Evolutionary conservation across 2,113 vertebrate genomes (phyloP), one percentile per base, ranked within the genome.

Genomic region (Megaceryle torquata): DNA sequence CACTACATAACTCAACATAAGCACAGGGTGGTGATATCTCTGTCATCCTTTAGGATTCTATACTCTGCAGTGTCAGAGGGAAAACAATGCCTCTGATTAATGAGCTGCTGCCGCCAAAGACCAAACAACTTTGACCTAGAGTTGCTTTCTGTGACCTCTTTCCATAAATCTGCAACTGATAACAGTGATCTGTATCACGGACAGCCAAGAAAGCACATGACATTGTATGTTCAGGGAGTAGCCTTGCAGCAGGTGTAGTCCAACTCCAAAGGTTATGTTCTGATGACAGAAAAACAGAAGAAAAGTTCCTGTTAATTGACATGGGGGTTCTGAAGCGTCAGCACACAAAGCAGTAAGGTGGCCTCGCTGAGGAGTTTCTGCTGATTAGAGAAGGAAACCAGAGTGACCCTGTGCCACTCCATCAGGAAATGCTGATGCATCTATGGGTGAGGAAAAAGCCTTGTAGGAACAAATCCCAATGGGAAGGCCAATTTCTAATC

Each of bases 51-150:
- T 15, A 84, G 83, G 87, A n/a, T 68, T 76, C 75, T 18, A 37
- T 46, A 51, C 50, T 92, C 46, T 15, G 31, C 39, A 24, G 54
- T 29, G 56, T 72, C 82, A 79, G 51, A 41, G 33, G 54, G 72
- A 65, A 82, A 84, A 94, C 93, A 94, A 95, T 56, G 44, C 46
- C 43, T 72, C 64, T 97, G 93, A 96, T 90, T 93, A 92, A 95
- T 35, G 89, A 93, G 89, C 86, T 91, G 86, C 78, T 78, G 43
- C 56, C 0, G 1, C 80, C 67, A 46, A 44, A 75, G 53, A 71
- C 80, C 91, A 96, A 85, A 94, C 86, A 88, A 28, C 53, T 85
- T 61, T 94, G 89, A 91, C 96, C 96, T 61, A 39, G 35, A 86
- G 67, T 35, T 82, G 79, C 91, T 93, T 90, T 91, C 50, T 46